Base-by-base conservation (phyloP, 2,888 invertebrate genomes). In the Rhorus exstirpatorius region DNA sequence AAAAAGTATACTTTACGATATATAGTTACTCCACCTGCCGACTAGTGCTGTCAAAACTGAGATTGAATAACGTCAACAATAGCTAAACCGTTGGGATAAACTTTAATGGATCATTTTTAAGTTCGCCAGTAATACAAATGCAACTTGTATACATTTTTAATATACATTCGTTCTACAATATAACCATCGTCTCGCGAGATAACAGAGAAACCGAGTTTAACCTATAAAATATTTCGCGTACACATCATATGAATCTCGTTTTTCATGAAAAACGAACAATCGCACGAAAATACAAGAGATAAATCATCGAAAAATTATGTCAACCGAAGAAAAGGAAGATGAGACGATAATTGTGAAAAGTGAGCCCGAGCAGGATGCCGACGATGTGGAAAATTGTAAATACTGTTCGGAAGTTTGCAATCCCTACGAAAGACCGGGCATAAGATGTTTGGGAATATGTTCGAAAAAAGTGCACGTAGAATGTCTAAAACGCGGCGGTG, bases 401-500 rank as follows among this genome's bases (percentile, higher is more conserved):
- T 95, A 95, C 86, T 96, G 96, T 89, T 90, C 92, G 17, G 92
- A 93, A 58, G 84, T 91, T 19, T 94, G 95, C 84, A 93, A 94
- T 85, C 94, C 95, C 44, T 94, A 95, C 84, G 88, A 91, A 8
- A 93, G 93, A 24, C 95, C 96, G 41, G 95, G 95, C 21, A 91
- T 97, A 55, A 92, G 94, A 65, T 97, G 97, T 88, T 92, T 93
- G 38, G 92, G 89, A 4, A 78, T 89, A 38, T 97, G 97, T 88
- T 90, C 93, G 4, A 91, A 93, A 83, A 94, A 94, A 84, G 95
- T 96, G 8, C 97, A 97, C 89, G 91, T 96, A 14, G 93, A 93
- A 24, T 97, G 97, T 89, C 92, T 97, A 38, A 94, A 94, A 84
- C 93, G 95, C 24, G 95, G 95, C 0, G 94, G 95, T 8, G 95